Evolutionary conservation across 2,888 invertebrate genomes (phyloP).

Genomic region (Poecilobothrus nobilitatus): DNA sequence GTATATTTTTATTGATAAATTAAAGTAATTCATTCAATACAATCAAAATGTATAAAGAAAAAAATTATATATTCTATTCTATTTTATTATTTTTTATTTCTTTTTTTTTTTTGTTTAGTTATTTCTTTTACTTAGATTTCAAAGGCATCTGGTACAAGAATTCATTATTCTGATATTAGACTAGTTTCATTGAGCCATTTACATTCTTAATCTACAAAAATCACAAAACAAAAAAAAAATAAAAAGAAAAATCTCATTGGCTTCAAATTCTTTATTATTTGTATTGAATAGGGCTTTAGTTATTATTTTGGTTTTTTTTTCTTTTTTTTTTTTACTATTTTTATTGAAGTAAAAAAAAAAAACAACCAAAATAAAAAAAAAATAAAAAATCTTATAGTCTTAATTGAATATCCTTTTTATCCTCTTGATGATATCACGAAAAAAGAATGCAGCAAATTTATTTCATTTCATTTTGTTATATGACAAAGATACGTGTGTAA

Average conservation of each 20-base stretch:
- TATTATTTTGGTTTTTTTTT: too few species aligned
- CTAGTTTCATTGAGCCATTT: slow-evolving; percentile 2
- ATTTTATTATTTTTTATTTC: too few species aligned
- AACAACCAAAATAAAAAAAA: too few species aligned
- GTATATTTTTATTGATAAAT: too few species aligned
- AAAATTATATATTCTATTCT: too few species aligned
- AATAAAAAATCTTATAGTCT: background rate
- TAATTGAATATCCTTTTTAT: slow-evolving; percentile 6
- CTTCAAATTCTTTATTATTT: background rate
- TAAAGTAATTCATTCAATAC: too few species aligned
- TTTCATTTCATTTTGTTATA: background rate
- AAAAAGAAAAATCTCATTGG: background rate
- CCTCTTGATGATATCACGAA: slow-evolving; percentile 4
- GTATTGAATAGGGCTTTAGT: background rate
- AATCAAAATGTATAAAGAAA: too few species aligned
- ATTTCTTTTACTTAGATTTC: background rate
- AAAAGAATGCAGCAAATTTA: background rate
- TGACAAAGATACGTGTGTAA: background rate
- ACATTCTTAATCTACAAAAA: background rate
- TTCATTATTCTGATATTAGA: slow-evolving; percentile 6
- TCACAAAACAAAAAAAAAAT: too few species aligned
- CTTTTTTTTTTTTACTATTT: too few species aligned
- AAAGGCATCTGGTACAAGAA: background rate
- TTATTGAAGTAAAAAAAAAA: too few species aligned
- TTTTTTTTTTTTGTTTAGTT: too few species aligned